Conservation (phyloP, 1,140 invertebrate species). For the Caenorhabditis brenneri region DNA sequence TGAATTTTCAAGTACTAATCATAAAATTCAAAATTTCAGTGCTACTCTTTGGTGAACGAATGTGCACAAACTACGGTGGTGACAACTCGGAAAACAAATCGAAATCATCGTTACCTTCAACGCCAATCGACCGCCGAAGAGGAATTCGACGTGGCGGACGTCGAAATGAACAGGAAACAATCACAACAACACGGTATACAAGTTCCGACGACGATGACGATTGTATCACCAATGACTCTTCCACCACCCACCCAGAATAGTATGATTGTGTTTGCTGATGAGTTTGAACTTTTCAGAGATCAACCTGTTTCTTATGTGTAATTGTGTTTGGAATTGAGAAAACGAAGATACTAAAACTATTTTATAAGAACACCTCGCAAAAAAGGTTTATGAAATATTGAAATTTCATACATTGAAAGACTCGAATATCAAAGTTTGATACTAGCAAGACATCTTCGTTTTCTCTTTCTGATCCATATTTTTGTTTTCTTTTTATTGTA, state of each 20-base stretch:
- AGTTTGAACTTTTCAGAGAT: slow-evolving; percentile 35
- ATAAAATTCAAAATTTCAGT: neutral
- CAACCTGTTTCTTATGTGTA: slow-evolving; percentile 38
- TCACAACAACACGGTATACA: neutral
- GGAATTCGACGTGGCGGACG: slow-evolving; percentile 24
- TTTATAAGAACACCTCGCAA: neutral
- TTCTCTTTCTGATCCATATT: neutral
- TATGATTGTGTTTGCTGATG: slow-evolving; percentile 29
- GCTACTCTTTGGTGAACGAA: slow-evolving; percentile 39
- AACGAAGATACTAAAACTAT: neutral
- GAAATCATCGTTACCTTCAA: slow-evolving; percentile 12
- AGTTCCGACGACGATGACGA: slow-evolving; percentile 11
- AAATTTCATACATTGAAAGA: too few relatives aligned
- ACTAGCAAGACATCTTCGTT: neutral
- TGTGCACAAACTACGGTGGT: slow-evolving; percentile 28
- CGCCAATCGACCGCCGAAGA: slow-evolving; percentile 26
- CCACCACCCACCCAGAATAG: slow-evolving; percentile 13
- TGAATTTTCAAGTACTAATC: neutral
- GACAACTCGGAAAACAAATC: neutral
- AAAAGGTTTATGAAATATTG: too few relatives aligned
- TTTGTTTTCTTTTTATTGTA: neutral
- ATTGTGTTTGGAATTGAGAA: neutral
- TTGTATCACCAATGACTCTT: slow-evolving; percentile 8
- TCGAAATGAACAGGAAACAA: neutral
- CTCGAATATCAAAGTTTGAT: too few relatives aligned